Percentiles rank a stretch among this genome's conserved stretches.
phyloP scores from a whole-genome alignment of 2,797 vertebrate genomes.

The Lycodopsis pacificus region DNA sequence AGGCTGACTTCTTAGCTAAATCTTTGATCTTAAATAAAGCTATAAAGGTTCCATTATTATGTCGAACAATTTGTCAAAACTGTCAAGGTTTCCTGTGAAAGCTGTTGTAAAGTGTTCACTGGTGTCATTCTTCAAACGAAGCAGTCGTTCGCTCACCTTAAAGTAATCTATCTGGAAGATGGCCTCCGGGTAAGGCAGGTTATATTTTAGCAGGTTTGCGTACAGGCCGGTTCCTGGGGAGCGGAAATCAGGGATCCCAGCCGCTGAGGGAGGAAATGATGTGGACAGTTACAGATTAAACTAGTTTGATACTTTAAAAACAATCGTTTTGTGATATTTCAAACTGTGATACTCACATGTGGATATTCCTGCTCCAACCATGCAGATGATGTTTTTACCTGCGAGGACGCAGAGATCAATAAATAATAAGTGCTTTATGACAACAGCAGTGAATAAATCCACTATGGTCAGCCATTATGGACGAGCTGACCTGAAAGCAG shows the following conservation, averaged over 20 bases:
- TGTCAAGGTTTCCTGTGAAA: not conserved
- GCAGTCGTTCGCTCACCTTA: constrained; percentile 80
- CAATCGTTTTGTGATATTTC: not conserved
- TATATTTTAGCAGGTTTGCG: constrained; percentile 91
- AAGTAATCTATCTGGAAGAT: constrained; percentile 95
- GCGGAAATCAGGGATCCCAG: constrained; percentile 95
- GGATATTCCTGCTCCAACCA: constrained; percentile 96
- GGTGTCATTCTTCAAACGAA: not conserved
- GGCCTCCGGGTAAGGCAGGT: constrained; percentile 92
- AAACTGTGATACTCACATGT: constrained; percentile 87
- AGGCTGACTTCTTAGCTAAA: not conserved
- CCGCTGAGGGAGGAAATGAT: constrained; percentile 78
- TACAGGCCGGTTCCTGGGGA: constrained; percentile 92
- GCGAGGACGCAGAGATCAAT: constrained; percentile 39
- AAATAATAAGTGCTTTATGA: constrained; percentile 1
- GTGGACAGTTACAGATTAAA: not conserved
- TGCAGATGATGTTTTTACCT: constrained; percentile 92
- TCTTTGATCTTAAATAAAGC: not conserved
- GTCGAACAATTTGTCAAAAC: not conserved
- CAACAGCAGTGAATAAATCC: not conserved
- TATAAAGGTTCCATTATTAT: not conserved
- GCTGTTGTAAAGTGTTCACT: not conserved
- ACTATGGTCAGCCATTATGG: not conserved
- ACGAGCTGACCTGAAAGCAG: not conserved
- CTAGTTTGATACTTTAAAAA: not conserved